phyloP scores from a whole-genome alignment of 2,113 vertebrate species.

The Hiodon alosoides region DNA sequence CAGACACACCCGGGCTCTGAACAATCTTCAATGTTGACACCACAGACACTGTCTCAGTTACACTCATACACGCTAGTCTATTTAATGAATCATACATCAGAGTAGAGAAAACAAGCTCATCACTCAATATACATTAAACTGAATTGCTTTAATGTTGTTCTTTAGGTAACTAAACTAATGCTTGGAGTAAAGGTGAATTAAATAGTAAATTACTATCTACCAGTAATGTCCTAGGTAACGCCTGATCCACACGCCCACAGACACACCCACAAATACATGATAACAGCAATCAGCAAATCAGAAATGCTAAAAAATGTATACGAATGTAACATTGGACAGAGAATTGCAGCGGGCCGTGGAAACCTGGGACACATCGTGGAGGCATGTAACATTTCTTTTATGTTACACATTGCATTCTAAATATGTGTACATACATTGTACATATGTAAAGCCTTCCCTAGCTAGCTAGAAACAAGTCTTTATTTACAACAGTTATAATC shows the following conservation, averaged over 20 bases:
- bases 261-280: slow-evolving; percentile 67
- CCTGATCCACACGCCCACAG: slow-evolving; percentile 60
- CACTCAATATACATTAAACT: slow-evolving; percentile 46
- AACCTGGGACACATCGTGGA: slow-evolving; percentile 77
- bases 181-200: too few species aligned
- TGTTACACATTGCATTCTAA: slow-evolving; percentile 22
- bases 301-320: slow-evolving; percentile 2
- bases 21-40: too few species aligned
- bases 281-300: slow-evolving; percentile 57
- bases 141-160: too few species aligned
- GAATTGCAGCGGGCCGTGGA: slow-evolving; percentile 62
- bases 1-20: too few species aligned
- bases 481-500: slow-evolving; percentile 48
- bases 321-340: slow-evolving; percentile 41
- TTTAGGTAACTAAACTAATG: too few species aligned
- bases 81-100: too few species aligned
- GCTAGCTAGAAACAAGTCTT: slow-evolving; percentile 21
- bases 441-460: slow-evolving; percentile 32
- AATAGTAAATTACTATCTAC: too few species aligned
- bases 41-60: too few species aligned
- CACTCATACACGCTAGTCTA: too few species aligned
- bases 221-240: slow-evolving; percentile 31
- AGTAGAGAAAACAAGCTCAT: slow-evolving; percentile 57
- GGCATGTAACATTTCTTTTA: slow-evolving; percentile 19
- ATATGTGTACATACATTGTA: slow-evolving; percentile 24